These are phyloP conservation scores for Australoheros scitulus DNA, from an alignment of 2,113 vertebrate genomes.

Conservation along the genomic window DNA sequence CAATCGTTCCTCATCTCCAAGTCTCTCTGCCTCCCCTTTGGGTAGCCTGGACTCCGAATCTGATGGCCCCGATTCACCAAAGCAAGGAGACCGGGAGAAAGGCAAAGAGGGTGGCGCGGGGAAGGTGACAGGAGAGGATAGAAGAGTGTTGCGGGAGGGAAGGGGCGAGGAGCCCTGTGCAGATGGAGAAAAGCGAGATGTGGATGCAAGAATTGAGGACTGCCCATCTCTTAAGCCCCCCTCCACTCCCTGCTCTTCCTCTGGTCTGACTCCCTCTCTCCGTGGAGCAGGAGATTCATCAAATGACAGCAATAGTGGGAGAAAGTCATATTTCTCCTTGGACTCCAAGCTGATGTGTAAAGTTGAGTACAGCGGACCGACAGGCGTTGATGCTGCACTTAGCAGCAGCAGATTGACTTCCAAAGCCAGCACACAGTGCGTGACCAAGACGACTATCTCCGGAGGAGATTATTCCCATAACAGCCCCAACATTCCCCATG, in stretches of 20 bases:
- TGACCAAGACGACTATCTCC: conserved; percentile 72
- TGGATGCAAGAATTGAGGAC: conserved; percentile 75
- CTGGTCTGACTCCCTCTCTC: conserved; percentile 73
- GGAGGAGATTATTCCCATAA: conserved; percentile 78
- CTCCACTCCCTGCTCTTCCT: conserved; percentile 71
- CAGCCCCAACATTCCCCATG: conserved; percentile 74
- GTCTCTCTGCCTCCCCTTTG: conserved; percentile 90
- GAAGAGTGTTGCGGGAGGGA: conserved; percentile 65
- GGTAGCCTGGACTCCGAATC: conserved; percentile 96
- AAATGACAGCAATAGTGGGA: conserved; percentile 74
- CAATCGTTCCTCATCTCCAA: conserved; percentile 97
- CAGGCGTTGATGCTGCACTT: conserved; percentile 57
- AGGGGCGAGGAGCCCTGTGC: conserved; percentile 73
- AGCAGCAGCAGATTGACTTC: conserved; percentile 72
- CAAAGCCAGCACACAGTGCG: conserved; percentile 78
- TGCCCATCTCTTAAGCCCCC: conserved; percentile 83
- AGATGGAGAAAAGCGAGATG: conserved; percentile 75
- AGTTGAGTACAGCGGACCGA: conserved; percentile 72
- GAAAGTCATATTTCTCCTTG: conserved; percentile 80
- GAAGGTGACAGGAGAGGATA: conserved; percentile 72
- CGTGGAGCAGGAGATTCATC: conserved; percentile 70
- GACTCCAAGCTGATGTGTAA: conserved; percentile 82
- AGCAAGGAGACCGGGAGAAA: conserved; percentile 79
- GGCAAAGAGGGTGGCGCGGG: conserved; percentile 70
- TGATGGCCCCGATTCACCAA: conserved; percentile 85